Evolutionary conservation across 2,113 vertebrate species (phyloP), one percentile per base, ranked within the genome.

Genomic region (Nestor notabilis): DNA sequence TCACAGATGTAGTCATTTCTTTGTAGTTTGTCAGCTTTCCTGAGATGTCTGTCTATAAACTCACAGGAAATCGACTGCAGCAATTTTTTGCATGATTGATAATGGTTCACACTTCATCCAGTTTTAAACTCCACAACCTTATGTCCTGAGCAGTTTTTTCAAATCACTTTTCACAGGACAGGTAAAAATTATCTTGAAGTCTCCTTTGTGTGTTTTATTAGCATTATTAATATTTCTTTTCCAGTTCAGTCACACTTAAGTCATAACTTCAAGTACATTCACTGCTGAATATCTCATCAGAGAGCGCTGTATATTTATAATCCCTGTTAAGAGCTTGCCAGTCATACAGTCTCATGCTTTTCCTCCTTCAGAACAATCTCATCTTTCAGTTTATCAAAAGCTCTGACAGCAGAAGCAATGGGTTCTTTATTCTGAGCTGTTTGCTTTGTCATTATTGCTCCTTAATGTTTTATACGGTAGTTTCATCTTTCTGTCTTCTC

Each of bases 171-270:
- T 87, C 55, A 49, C 8, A 84, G 68, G 70, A 56, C 23, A 83
- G 80, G 71, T 76, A 91, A 75, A 87, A 58, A 90, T 47, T 69
- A 93, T 60, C 76, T 46, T 75, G 55, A 70, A 31, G 53, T 77
- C 70, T 79, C 35, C 46, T 93, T 74, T 85, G 20, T 81, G 35
- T 87, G 20, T 84, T 93, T 84, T 95, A 90, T 81, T 91, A 77
- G 56, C 56, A 74, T 88, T 87, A 78, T 88, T 83, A 93, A 86
- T 75, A n/a, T 88, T 95, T 78, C 82, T 25, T 89, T 90, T 71
- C 66, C 77, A 74, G 9, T 92, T 80, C 64, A 55, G 53, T 89
- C 37, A 47, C 77, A 90, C 63, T 96, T 53, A 95, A 90, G 18
- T 80, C 1, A 5, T 93, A 92, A 60, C 70, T 96, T 84, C 29